phyloP scores from a whole-genome alignment of 1,140 invertebrate species.

The Caenorhabditis latens region DNA sequence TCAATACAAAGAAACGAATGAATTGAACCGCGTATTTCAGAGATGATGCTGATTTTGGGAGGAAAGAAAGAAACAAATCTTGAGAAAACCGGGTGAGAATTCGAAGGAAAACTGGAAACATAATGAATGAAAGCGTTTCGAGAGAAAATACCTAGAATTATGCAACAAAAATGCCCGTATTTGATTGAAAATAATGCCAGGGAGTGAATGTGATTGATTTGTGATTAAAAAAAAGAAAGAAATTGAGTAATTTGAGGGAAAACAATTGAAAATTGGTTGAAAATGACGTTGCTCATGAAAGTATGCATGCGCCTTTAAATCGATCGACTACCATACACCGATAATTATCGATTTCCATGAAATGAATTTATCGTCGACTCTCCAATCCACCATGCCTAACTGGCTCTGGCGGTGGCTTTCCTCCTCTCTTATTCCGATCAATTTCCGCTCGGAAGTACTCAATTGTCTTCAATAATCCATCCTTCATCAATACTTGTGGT shows the following conservation, averaged over 20 bases:
- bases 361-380: constrained; percentile 22
- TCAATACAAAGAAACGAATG: not conserved
- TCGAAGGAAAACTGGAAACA: not conserved
- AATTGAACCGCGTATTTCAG: not conserved
- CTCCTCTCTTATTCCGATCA: constrained; percentile 58
- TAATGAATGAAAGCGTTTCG: not conserved
- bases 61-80: not conserved
- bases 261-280: too few relatives aligned
- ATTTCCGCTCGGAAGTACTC: constrained; percentile 74
- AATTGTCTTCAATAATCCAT: constrained; percentile 74
- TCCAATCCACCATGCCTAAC: not conserved
- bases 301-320: too few relatives aligned
- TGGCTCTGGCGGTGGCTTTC: constrained; percentile 2
- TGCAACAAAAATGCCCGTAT: too few relatives aligned
- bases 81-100: not conserved
- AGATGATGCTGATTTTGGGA: not conserved
- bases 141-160: too few relatives aligned
- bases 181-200: too few relatives aligned
- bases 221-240: too few relatives aligned
- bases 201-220: too few relatives aligned
- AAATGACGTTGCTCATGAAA: not conserved
- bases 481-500: constrained; percentile 81
- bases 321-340: too few relatives aligned
- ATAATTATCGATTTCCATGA: too few relatives aligned
- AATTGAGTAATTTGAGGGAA: too few relatives aligned